A percentile compares a stretch with the other conserved stretches of the same genome.
These are phyloP conservation scores for Pseudococcus longispinus DNA, from an alignment of 2,888 invertebrate genomes.

Conservation along the genomic window DNA sequence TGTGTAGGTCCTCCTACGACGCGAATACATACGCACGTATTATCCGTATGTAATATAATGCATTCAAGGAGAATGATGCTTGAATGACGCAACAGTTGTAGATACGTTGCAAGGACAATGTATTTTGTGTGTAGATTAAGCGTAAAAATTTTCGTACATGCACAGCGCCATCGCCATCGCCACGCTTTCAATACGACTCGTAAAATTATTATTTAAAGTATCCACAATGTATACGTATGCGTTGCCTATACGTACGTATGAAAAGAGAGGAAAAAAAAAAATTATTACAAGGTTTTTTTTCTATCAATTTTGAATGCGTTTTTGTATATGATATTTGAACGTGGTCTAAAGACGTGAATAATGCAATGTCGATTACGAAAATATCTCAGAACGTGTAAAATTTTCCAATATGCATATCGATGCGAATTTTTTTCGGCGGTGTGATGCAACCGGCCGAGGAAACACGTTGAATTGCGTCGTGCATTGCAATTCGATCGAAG, in stretches of 20 bases:
- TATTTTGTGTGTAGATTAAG: conserved; percentile 38
- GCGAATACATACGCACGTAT: not conserved
- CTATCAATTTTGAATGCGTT: not conserved
- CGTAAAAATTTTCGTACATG: conserved; percentile 31
- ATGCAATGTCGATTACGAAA: not conserved
- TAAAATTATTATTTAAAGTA: conserved; percentile 6
- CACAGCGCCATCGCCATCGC: conserved; percentile 1
- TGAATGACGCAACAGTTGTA: conserved; percentile 31
- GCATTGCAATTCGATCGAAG: too few species aligned
- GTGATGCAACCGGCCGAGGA: too few species aligned
- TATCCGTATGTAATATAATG: conserved; percentile 37
- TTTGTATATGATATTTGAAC: not conserved
- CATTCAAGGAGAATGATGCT: conserved; percentile 46
- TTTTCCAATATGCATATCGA: not conserved
- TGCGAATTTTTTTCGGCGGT: not conserved
- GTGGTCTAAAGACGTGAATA: not conserved
- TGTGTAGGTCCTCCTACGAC: not conserved
- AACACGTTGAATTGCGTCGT: too few species aligned
- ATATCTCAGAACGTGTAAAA: not conserved
- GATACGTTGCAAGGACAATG: conserved; percentile 37
- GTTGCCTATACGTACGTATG: not conserved
- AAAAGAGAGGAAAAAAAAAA: not conserved
- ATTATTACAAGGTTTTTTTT: conserved; percentile 21
- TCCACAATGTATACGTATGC: not conserved
- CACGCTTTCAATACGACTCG: conserved; percentile 12